A percentile compares a stretch with the other conserved stretches of the same genome.
phyloP scores from a whole-genome alignment of 2,888 invertebrate genomes.

The Drosophila peninsularis region DNA sequence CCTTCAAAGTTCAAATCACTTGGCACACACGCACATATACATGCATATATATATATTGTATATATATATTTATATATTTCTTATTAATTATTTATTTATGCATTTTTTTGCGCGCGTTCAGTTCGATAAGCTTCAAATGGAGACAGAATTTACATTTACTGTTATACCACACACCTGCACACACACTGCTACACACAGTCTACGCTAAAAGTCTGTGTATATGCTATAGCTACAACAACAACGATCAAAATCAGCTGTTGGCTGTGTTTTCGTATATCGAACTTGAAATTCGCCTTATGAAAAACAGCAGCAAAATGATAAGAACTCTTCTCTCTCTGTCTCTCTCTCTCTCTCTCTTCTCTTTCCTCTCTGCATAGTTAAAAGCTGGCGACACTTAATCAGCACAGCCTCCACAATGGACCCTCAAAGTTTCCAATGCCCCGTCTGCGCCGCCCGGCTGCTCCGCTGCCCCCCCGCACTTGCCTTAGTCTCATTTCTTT shows the following conservation, averaged over 20 bases:
- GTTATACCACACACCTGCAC: constrained; percentile 42
- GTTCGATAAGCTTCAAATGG: constrained; percentile 75
- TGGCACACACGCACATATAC: constrained; percentile 51
- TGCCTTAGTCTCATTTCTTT: constrained; percentile 27
- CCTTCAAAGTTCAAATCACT: constrained; percentile 81
- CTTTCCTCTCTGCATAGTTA: constrained; percentile 4
- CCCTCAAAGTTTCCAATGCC: constrained; percentile 14
- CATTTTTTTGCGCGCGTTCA: constrained; percentile 74
- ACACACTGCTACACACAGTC: constrained; percentile 10
- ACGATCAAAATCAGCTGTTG: constrained; percentile 62
- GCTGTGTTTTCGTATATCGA: constrained; percentile 51
- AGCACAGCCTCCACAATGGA: constrained; percentile 29
- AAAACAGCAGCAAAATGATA: constrained; percentile 50
- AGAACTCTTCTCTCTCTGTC: constrained; percentile 7
- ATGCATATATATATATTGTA: not conserved
- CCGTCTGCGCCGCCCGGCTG: not conserved
- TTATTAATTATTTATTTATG: constrained; percentile 78
- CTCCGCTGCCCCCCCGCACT: not conserved
- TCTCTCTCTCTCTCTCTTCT: not conserved
- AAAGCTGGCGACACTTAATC: constrained; percentile 53
- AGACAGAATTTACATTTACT: constrained; percentile 76
- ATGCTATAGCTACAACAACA: constrained; percentile 24
- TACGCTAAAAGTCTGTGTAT: constrained; percentile 27
- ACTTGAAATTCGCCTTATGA: constrained; percentile 62
- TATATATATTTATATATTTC: constrained; percentile 20